Base-by-base conservation (phyloP, 2,113 vertebrate genomes). In the Neomonachus schauinslandi region DNA sequence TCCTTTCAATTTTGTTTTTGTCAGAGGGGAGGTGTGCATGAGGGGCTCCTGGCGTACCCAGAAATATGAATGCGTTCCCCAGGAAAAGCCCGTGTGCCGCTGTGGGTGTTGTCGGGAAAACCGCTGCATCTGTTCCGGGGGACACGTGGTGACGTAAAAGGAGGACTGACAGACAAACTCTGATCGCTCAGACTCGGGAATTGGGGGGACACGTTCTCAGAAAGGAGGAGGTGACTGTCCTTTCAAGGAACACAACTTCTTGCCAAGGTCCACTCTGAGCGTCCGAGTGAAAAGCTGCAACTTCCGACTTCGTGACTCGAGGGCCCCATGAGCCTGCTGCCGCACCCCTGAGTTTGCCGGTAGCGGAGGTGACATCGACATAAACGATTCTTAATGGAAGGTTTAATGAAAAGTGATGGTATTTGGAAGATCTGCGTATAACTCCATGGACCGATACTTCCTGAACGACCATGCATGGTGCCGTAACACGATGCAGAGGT, bases 11-110 rank as follows among this genome's bases (percentile, higher is more conserved):
- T 36, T 42, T 15, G 63, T 65, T 65, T 65, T 15, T 15, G 61
- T 33, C 24, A 18, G 36, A 36, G 51, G 4, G 26, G 51, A 18
- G 2, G 1, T 0, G 13, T 0, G 22, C 0, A 0, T 16, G 8
- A 16, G 51, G 51, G 2, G 13, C 61, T 39, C 14, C 51, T 26
- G 36, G 15, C 5, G 3, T n/a, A 2, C 1, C 9, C 42, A 12
- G 10, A 83, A 71, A n/a, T 15, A n/a, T 1, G 10, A 31, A 1
- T 24, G 1, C 9, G 5, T 67, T 9, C 33, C 51, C 53, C 21
- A 26, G 28, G 21, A 7, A n/a, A 49, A 46, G 24, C 49, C 8
- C 4, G 3, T 33, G 42, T 36, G 67, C 1, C 0, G 13, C 11
- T 36, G 2, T 0, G 4, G 15, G 39, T 2, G 4, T 49, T n/a